Conservation (phyloP, 2,888 invertebrate genomes). For the Atethmia centrago region DNA sequence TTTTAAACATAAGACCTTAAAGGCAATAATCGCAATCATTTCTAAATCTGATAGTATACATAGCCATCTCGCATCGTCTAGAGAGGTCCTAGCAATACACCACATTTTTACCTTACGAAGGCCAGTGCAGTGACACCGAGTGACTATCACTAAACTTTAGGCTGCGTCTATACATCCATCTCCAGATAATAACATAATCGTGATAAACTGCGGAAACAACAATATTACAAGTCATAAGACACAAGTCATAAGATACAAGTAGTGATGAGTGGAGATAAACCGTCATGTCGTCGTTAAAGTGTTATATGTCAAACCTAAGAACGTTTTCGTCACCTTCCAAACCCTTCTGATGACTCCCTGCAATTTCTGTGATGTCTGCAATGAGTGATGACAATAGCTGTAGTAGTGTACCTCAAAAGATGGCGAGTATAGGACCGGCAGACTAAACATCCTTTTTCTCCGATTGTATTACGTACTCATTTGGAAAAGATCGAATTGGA, state of each 20-base stretch:
- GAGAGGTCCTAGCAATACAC: constrained; percentile 26
- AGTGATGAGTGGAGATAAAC: constrained; percentile 31
- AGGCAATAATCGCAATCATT: constrained; percentile 10
- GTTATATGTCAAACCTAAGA: background rate
- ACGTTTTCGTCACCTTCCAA: background rate
- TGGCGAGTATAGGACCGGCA: background rate
- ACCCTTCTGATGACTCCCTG: constrained; percentile 4
- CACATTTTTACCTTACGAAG: constrained; percentile 50
- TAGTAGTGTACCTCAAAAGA: background rate
- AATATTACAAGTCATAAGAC: constrained; percentile 20
- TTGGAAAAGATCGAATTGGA: background rate
- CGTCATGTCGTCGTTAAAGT: background rate
- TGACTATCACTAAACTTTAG: constrained; percentile 30
- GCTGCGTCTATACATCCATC: constrained; percentile 14
- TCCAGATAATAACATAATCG: constrained; percentile 38
- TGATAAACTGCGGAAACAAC: constrained; percentile 20
- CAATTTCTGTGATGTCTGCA: background rate
- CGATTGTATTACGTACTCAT: background rate
- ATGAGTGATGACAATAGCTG: background rate
- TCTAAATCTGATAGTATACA: constrained; percentile 22
- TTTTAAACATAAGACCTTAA: constrained; percentile 1
- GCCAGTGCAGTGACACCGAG: constrained; percentile 32
- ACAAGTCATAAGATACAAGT: constrained; percentile 11
- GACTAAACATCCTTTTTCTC: background rate
- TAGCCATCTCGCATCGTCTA: constrained; percentile 17